Percentiles rank a stretch among this genome's conserved stretches.
Evolutionary conservation across 2,113 vertebrate genomes (phyloP).

Genomic region (Tinamus guttatus): DNA sequence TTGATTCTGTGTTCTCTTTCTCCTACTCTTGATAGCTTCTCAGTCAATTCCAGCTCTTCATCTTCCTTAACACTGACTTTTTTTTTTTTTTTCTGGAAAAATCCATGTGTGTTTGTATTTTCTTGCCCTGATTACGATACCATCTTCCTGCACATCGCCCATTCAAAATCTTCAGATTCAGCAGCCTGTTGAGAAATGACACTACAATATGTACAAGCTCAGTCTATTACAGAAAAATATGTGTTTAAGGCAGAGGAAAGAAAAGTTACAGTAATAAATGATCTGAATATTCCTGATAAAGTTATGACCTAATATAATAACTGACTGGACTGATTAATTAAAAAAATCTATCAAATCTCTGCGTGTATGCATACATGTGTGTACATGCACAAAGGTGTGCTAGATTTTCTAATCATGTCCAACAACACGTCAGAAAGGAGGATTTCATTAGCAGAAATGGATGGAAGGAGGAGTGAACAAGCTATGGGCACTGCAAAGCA

Average conservation of each 20-base stretch:
- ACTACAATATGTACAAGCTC: neutral
- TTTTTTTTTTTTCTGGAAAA: neutral
- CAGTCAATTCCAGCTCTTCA: neutral
- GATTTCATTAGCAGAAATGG: neutral
- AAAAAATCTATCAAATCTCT: neutral
- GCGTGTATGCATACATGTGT: neutral
- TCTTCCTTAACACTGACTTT: neutral
- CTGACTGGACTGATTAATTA: neutral
- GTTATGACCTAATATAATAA: neutral
- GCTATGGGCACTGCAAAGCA: neutral
- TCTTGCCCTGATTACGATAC: neutral
- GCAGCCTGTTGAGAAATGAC: neutral
- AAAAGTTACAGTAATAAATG: neutral
- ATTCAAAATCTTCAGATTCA: neutral
- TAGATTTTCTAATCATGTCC: neutral
- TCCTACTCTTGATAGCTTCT: neutral
- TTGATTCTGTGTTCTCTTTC: neutral
- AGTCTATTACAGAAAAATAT: neutral
- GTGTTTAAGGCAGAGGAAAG: neutral
- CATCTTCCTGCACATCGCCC: neutral
- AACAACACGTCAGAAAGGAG: neutral
- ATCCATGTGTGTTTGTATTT: neutral
- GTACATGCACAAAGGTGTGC: neutral
- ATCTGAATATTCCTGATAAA: neutral
- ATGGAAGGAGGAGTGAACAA: neutral